Base-by-base conservation (phyloP, 1,140 invertebrate species). In the Xylocopa sonorina region DNA sequence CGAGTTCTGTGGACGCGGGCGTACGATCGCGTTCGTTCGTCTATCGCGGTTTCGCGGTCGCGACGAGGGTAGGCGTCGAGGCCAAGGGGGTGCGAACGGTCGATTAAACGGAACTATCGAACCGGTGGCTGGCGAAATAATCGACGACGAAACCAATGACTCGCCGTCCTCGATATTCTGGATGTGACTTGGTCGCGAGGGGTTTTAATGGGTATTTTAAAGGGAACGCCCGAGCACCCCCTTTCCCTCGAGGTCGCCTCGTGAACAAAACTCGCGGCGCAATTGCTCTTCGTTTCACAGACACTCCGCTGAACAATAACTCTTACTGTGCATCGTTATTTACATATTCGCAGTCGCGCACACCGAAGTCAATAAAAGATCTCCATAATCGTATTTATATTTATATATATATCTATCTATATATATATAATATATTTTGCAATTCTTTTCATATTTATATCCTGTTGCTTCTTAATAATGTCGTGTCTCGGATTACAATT, bases 381-480 rank as follows among this genome's bases (percentile, higher is more conserved):
- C 88, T 80, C 53, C 86, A 84, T 87, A 85, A 86, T 89, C 75
- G 72, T 76, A 89, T 89, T 86, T 89, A 88, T 90, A 83, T 78
- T 50, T 84, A 75, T 82, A 73, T 81, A 67, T 88, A 83, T 89
- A 87, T 88, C 27, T 73, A 72, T 76, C 12, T 75, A 79, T 86
- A 88, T 90, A 83, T 89, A 83, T 89, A 89, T 82, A 60, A 83
- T 89, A 89, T 84, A 63, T 86, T 67, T 88, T 83, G 87, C 84
- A 86, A 85, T 88, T 89, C 87, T 86, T 88, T 87, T 88, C 9
- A 89, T 91, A 88, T 82, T 85, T 89, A 85, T 89, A 90, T 89
- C 84, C 82, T 87, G 80, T 86, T 89, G 87, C 67, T 82, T 88
- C 29, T 24, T 84, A 86, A 89, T 89, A 90, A 89, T 90, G 75